Evolutionary conservation across 2,888 invertebrate species (phyloP), one percentile per base, ranked within the genome.

Genomic region (Hemistola chrysoprasaria): DNA sequence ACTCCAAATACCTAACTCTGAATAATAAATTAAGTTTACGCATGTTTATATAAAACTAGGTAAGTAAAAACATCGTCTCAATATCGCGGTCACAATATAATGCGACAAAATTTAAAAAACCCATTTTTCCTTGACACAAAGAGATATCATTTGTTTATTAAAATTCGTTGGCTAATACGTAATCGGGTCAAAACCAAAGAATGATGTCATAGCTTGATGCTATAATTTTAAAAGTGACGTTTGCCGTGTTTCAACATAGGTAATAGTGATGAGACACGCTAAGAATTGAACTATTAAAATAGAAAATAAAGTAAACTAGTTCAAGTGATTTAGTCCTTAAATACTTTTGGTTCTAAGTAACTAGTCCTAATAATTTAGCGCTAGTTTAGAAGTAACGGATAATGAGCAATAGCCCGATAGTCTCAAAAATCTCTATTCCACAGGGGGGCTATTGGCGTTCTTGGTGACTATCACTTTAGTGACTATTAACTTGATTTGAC

Each of bases 211-310:
- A 71, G 52, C 50, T 58, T 62, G 65, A 59, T 55, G 62, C 62
- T 72, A 61, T 79, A 82, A 84, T 81, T 85, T 85, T 85, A 85
- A 79, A 78, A 67, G 80, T 86, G 84, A 87, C 85, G 84, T 78
- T 57, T 57, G 55, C 59, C 52, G 53, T 67, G 61, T 67, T 75
- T 74, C 76, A 58, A 75, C 79, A 72, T 65, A 56, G 57, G 66
- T 66, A 62, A 62, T 65, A 62, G 71, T 65, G 44, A 51, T 40
- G 38, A 47, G 66, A 47, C 3, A 40, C 6, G 11, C 7, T n/a
- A 8, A 20, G 21, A 20, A 16, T n/a, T 27, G 26, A 10, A 6
- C 26, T 11, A 10, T 6, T 16, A 3, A n/a, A n/a, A n/a, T n/a
- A n/a, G n/a, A n/a, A n/a, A n/a, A n/a, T n/a, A n/a, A n/a, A n/a